Evolutionary conservation across 2,113 vertebrate species (phyloP), one percentile per base, ranked within the genome.

Genomic region (Nanorana parkeri): DNA sequence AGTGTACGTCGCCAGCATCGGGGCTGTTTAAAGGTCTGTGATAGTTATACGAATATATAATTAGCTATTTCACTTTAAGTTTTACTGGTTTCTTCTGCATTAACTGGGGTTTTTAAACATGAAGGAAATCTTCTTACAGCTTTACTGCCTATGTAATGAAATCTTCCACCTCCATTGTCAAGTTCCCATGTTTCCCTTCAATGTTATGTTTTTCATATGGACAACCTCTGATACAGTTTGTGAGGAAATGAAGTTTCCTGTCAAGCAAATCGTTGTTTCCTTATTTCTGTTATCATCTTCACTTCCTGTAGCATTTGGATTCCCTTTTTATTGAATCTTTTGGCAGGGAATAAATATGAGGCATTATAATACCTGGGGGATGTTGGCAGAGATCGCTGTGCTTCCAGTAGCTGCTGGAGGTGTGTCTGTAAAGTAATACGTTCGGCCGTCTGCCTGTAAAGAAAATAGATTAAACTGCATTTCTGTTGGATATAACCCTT

Each of bases 361-460:
- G n/a, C 84, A 77, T 77, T 68, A 55, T 61, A 23, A 90, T 91
- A 98, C 97, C 96, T 96, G 77, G 95, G 93, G 0, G 94, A 96
- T 0, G 84, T 91, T 10, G 92, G 90, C 0, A 95, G 91, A 0
- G 95, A 93, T 13, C 91, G 90, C 87, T 92, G 95, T 61, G 92
- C 91, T 85, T 97, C 96, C 86, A 96, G 89, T 85, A 98, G 91
- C 61, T 95, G 95, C 83, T 98, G 97, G 68, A 99, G 91, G 32
- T 99, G 97, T 51, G 93, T 97, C 91, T 98, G 97, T 7, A 99
- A 87, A 0, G 91, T 91, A 58, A 96, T 92, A 82, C 93, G 95
- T 76, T 98, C 96, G 64, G 95, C 72, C 0, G 97, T 96, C 86
- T 99, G 96, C 84, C 97, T 99, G 89, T 11, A 88, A 74, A 74